phyloP scores from a whole-genome alignment of 2,113 vertebrate genomes.

The Sclerurus mexicanus region DNA sequence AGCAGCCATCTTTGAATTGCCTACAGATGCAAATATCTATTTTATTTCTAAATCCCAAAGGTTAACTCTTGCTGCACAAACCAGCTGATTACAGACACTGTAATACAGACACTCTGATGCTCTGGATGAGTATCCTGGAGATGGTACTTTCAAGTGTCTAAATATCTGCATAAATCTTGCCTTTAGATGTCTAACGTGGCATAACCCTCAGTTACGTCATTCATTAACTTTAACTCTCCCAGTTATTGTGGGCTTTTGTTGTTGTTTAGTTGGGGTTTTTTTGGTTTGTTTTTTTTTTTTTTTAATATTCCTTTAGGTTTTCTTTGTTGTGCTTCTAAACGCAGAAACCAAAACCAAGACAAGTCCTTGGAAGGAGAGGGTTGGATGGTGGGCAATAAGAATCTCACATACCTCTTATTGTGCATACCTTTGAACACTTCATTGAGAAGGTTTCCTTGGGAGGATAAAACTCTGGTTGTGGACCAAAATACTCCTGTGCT shows the following conservation, averaged over 20 bases:
- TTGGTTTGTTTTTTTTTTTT: background rate
- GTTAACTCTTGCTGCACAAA: background rate
- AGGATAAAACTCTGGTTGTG: background rate
- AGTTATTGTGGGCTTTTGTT: background rate
- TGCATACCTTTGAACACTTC: constrained; percentile 73
- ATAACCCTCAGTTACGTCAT: background rate
- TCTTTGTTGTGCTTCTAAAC: background rate
- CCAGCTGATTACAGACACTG: background rate
- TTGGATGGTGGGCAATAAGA: background rate
- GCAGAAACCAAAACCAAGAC: background rate
- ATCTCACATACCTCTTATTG: constrained; percentile 69
- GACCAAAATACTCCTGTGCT: background rate
- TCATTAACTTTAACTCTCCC: background rate
- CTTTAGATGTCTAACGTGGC: background rate
- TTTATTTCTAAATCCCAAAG: background rate
- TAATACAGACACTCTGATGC: background rate
- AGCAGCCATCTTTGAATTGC: background rate
- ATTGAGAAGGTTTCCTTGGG: constrained; percentile 61
- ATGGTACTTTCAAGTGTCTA: background rate
- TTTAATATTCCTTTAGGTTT: background rate
- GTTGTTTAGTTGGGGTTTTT: too few species aligned
- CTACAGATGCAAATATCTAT: background rate
- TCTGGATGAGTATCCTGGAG: background rate
- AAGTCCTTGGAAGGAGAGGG: background rate
- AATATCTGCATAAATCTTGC: background rate